Conservation (phyloP, 2,797 vertebrate species). For the Crocodylus rhombifer region DNA sequence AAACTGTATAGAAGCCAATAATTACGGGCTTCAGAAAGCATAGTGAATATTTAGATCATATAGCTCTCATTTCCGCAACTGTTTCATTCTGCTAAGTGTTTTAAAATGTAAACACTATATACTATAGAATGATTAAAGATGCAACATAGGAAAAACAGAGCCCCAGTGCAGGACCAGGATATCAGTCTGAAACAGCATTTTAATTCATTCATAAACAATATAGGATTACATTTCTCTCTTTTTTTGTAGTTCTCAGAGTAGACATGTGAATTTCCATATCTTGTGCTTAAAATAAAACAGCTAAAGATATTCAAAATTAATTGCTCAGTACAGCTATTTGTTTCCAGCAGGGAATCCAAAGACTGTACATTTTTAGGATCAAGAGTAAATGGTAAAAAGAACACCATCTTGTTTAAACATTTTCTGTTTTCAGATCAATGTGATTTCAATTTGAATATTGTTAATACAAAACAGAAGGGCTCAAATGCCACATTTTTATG, state of each 20-base stretch:
- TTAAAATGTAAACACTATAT: slow-evolving; percentile 4
- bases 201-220: background rate
- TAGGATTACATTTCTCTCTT: background rate
- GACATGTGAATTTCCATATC: slow-evolving; percentile 17
- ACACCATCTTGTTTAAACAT: slow-evolving; percentile 13
- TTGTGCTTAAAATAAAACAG: slow-evolving; percentile 46
- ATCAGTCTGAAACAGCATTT: background rate
- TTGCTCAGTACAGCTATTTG: slow-evolving; percentile 41
- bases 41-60: background rate
- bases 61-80: slow-evolving; percentile 33
- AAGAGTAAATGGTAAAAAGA: slow-evolving; percentile 29
- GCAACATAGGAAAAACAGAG: background rate
- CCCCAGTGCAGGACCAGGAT: background rate
- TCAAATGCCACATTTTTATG: slow-evolving; percentile 23
- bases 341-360: slow-evolving; percentile 42
- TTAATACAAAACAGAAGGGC: slow-evolving; percentile 44
- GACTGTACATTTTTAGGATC: slow-evolving; percentile 54
- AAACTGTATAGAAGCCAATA: background rate
- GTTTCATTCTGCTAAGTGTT: slow-evolving; percentile 32
- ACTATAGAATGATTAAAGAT: slow-evolving; percentile 1
- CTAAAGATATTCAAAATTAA: slow-evolving; percentile 36
- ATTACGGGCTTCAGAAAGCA: slow-evolving; percentile 28
- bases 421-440: slow-evolving; percentile 41
- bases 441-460: slow-evolving; percentile 58
- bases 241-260: slow-evolving; percentile 8